phyloP scores from a whole-genome alignment of 2,888 invertebrate species.

The Digitonthophagus gazella region DNA sequence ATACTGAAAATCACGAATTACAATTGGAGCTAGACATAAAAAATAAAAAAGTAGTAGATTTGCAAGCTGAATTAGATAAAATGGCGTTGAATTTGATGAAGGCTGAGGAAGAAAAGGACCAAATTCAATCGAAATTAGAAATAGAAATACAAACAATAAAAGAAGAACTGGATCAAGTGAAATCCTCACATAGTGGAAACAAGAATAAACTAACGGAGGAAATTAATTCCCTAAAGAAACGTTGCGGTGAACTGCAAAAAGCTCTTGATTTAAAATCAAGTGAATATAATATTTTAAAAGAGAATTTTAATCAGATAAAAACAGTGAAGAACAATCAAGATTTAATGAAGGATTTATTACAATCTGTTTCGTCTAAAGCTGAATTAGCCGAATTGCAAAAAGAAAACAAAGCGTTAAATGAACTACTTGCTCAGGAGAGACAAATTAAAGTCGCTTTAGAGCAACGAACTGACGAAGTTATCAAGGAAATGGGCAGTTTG shows the following conservation, averaged over 20 bases:
- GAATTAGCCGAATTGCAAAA: slow-evolving; percentile 57
- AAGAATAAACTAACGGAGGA: slow-evolving; percentile 53
- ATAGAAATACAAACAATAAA: slow-evolving; percentile 40
- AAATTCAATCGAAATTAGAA: slow-evolving; percentile 47
- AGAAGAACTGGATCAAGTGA: slow-evolving; percentile 41
- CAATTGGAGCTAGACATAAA: slow-evolving; percentile 48
- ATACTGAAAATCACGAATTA: slow-evolving; percentile 57
- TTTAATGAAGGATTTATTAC: slow-evolving; percentile 48
- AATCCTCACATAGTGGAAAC: slow-evolving; percentile 43
- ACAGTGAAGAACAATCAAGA: slow-evolving; percentile 48
- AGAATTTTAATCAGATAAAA: slow-evolving; percentile 51
- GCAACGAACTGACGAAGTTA: slow-evolving; percentile 49
- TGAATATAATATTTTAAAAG: slow-evolving; percentile 53
- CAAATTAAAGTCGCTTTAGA: slow-evolving; percentile 52
- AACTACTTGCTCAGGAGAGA: slow-evolving; percentile 51
- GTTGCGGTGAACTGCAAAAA: slow-evolving; percentile 47
- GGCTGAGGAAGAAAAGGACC: slow-evolving; percentile 50
- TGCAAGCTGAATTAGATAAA: slow-evolving; percentile 48
- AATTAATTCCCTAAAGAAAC: slow-evolving; percentile 48
- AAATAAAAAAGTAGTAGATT: slow-evolving; percentile 46
- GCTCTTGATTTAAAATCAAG: slow-evolving; percentile 46
- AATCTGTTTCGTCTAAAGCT: slow-evolving; percentile 59
- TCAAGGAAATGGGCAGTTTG: slow-evolving; percentile 56
- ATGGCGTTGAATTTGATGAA: slow-evolving; percentile 46
- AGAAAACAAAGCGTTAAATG: slow-evolving; percentile 54